Evolutionary conservation across 2,888 invertebrate genomes (phyloP), one percentile per base, ranked within the genome.

Genomic region (Diploptera punctata): DNA sequence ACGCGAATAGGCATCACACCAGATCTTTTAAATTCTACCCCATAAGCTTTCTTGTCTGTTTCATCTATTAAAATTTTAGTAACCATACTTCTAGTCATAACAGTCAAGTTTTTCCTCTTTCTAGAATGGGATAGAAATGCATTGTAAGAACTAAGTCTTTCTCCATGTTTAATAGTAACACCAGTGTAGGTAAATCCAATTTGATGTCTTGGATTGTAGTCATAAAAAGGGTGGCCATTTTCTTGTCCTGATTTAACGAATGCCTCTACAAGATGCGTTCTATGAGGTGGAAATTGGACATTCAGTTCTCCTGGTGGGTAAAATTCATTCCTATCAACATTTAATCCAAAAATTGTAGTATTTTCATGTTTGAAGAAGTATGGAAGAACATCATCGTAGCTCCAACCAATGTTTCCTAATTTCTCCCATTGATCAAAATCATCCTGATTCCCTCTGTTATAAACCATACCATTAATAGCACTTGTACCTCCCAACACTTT

Each of bases 401-500:
- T 49, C 74, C 74, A 74, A 2, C 65, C 65, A 29, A n/a, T n/a
- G 79, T 92, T 91, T 0, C 92, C 94, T 78, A 89, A 80, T 1
- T 83, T 84, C 16, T 88, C 88, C 95, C 95, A 95, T 3, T 85
- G 83, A 78, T 94, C 91, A 80, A 92, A 95, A 79, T 95, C 94
- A 3, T 85, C 82, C 0, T 86, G 85, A 77, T 89, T 86, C 16
- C 80, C 79, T 57, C 80, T 74, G 5, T 79, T 78, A 68, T 80
- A 79, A 10, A 80, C 87, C 89, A 90, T 89, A 77, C 86, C 88
- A 79, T 90, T 90, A 38, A 90, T 85, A 54, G 87, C 86, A 54
- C 82, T 82, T 0, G 86, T 84, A 2, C 89, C 89, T 0, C 89
- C 54, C 9, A 76, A 18, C 3, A 26, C 78, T 75, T 79, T 79